Conservation (phyloP, 2,113 vertebrate species). For the Lasiurus borealis region DNA sequence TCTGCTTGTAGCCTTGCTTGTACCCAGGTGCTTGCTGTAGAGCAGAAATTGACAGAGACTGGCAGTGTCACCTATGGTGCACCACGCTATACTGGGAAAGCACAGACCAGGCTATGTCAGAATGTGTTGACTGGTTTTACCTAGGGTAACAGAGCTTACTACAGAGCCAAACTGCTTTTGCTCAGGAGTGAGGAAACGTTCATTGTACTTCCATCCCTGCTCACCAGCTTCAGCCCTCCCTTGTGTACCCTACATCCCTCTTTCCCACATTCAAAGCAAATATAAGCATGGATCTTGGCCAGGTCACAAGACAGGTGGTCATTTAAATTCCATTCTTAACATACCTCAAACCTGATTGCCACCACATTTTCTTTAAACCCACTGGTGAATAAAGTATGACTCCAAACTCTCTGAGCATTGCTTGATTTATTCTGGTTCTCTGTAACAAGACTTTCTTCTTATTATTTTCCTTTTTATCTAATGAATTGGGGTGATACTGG, state of each 20-base stretch:
- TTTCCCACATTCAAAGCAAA: not conserved
- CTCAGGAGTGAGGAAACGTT: not conserved
- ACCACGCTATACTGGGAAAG: not conserved
- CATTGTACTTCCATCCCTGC: not conserved
- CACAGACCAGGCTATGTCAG: not conserved
- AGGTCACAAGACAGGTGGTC: not conserved
- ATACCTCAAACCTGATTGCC: not conserved
- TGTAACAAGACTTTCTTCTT: not conserved
- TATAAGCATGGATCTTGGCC: not conserved
- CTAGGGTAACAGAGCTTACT: not conserved
- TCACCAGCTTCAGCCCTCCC: not conserved
- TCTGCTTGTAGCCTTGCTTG: too few species aligned
- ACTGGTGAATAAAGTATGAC: too few species aligned
- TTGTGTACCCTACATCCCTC: not conserved
- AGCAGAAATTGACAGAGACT: not conserved
- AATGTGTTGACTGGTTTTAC: not conserved
- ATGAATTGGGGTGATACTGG: not conserved
- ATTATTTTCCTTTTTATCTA: not conserved
- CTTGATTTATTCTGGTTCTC: too few species aligned
- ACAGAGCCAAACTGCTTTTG: not conserved
- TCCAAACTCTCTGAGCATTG: too few species aligned
- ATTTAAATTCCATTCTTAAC: not conserved
- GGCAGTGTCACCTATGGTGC: fast-evolving
- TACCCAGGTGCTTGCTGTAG: not conserved
- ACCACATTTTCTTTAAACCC: too few species aligned